A percentile compares a stretch with the other conserved stretches of the same genome.
Evolutionary conservation across 2,797 vertebrate genomes (phyloP).

Genomic region (Phrynocephalus vlangalii): DNA sequence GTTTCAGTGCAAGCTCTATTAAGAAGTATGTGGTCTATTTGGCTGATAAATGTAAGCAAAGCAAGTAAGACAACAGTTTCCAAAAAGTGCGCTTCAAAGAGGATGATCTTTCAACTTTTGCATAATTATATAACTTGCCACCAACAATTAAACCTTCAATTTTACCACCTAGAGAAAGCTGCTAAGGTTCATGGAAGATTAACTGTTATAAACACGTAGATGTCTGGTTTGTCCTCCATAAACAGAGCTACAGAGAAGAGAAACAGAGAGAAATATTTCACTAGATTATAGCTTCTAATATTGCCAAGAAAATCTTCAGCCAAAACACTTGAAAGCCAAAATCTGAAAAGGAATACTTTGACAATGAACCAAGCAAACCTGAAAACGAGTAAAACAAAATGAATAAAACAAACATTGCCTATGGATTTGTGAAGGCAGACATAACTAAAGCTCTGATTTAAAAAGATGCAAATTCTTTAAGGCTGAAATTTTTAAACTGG

Average conservation of each 20-base stretch:
- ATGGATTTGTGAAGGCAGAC: neutral
- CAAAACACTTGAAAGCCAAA: conserved; percentile 59
- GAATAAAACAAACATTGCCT: neutral
- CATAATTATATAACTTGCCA: neutral
- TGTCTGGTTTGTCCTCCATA: conserved; percentile 66
- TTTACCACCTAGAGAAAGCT: conserved; percentile 54
- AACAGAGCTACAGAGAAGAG: conserved; percentile 73
- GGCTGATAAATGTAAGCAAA: neutral
- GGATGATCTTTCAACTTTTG: neutral
- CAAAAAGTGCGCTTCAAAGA: conserved; percentile 20
- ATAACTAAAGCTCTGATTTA: neutral
- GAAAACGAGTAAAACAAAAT: neutral
- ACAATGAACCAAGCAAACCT: no score
- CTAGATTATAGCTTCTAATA: conserved; percentile 72
- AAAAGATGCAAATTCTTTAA: neutral
- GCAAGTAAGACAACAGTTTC: neutral
- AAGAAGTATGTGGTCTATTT: no score
- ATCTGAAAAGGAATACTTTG: conserved; percentile 41
- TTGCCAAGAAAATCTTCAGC: conserved; percentile 65
- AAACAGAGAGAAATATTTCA: conserved; percentile 78
- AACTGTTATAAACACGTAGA: conserved; percentile 75
- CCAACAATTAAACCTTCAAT: conserved; percentile 31
- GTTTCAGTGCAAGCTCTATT: no score
- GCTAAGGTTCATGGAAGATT: conserved; percentile 73
- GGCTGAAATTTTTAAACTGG: neutral